Evolutionary conservation across 1,140 invertebrate species (phyloP), one percentile per base, ranked within the genome.

Genomic region (Lasioglossum albipes): DNA sequence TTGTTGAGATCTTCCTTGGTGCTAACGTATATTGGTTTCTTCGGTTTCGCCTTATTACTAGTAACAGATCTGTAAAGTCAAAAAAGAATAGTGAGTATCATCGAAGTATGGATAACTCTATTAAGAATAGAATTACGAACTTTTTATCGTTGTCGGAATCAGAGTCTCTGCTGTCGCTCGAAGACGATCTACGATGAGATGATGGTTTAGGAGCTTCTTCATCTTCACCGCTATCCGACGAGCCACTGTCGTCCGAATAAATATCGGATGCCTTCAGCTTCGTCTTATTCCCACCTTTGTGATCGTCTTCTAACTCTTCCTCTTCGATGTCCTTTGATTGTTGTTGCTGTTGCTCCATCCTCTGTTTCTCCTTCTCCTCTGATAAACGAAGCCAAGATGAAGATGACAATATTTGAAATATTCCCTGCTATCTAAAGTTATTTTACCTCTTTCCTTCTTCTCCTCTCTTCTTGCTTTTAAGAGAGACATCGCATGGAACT

Each of bases 201-300:
- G 92, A 88, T 12, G 91, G 80, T 70, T 94, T 94, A 54, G 90
- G 88, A 61, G 87, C 84, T 71, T 92, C 92, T 75, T 95, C 95
- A 61, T 95, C 96, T n/a, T 95, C 96, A 84, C 96, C 97, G 78
- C 96, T 97, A 20, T 93, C 92, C 0, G 92, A 93, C 7, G 93
- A 93, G 13, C 97, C 97, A 84, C 97, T 98, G 84, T 99, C 98
- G 91, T 99, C 98, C 0, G 98, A 99, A 92, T 99, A 99, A 86
- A 99, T 98, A 93, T 99, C 98, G 0, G 97, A 98, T 0, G 97
- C 97, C 94, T 98, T 98, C 70, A 98, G 93, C 90, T 97, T 96
- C 70, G 95, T 95, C 87, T 95, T 95, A 2, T 91, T 92, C 22
- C 88, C 84, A 77, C 92, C 88, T 88, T 94, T 90, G 45, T 94